Evolutionary conservation across 2,113 vertebrate species (phyloP).

Genomic region (Petroica traversi): DNA sequence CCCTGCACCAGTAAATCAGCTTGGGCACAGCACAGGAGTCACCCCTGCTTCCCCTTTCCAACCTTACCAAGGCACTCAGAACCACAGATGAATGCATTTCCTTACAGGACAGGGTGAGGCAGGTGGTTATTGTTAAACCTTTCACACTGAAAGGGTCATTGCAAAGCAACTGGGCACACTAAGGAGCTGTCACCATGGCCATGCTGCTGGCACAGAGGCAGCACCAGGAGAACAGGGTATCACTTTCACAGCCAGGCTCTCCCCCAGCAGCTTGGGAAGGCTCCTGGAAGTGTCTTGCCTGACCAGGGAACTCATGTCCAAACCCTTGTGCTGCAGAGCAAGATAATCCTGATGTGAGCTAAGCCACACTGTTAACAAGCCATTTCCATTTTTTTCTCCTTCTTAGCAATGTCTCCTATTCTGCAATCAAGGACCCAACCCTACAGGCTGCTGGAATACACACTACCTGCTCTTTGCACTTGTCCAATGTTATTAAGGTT

Average conservation of each 20-base stretch:
- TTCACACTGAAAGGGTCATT: background rate
- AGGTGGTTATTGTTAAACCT: background rate
- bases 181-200: background rate
- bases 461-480: background rate
- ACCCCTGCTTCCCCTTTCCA: background rate
- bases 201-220: background rate
- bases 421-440: background rate
- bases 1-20: background rate
- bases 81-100: background rate
- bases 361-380: background rate
- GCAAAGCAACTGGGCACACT: background rate
- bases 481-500: background rate
- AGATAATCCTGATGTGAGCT: background rate
- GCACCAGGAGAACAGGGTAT: background rate
- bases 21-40: background rate
- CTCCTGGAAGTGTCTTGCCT: background rate
- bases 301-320: accelerated
- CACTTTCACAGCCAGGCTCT: background rate
- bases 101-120: background rate
- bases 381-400: background rate
- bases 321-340: accelerated
- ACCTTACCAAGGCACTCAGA: accelerated
- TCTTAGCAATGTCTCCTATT: background rate
- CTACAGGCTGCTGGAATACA: background rate
- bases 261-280: background rate